Evolutionary conservation across 2,113 vertebrate genomes (phyloP), one percentile per base, ranked within the genome.

Genomic region (Piprites chloris): DNA sequence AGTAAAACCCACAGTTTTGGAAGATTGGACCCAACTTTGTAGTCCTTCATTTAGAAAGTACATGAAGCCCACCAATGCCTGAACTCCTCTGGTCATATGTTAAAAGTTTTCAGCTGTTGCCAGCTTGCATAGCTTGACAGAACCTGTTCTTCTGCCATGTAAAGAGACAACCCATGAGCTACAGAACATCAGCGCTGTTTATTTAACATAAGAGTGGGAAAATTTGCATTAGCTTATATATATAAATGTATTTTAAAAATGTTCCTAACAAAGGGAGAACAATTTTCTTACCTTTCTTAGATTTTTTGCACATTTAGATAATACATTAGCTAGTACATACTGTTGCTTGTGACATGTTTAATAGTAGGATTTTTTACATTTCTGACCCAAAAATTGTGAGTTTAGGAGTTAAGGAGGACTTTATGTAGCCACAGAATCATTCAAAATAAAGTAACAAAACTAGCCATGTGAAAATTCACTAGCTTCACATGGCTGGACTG

Each of bases 381-480:
- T 90, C 17, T 88, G 42, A 63, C 8, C 10, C 9, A 1, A 68
- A 74, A 81, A 6, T 5, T 76, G 5, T 69, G 35, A 63, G 16
- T 62, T 91, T 59, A 74, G 13, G 14, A 63, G 32, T 59, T 80
- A n/a, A 86, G 10, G 16, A 41, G 39, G n/a, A 52, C 4, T 65
- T 44, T 61, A 1, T 30, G 13, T 55, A 77, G 61, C 26, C 47
- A 68, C 21, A 80, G n/a, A 85, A 85, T 55, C 17, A 58, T 62
- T 76, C 9, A 33, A 47, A 89, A 80, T 46, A 37, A 87, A 94
- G 55, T 44, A 95, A 37, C 9, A 80, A 74, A 77, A 47, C 15
- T 61, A 63, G 14, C 39, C 56, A 81, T 90, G 68, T 47, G 56
- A 90, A 92, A 86, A 90, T 87, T 95, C 87, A 90, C 82, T 58